Evolutionary conservation across 2,888 invertebrate species (phyloP), one percentile per base, ranked within the genome.

Genomic region (Cephus sareptanus): DNA sequence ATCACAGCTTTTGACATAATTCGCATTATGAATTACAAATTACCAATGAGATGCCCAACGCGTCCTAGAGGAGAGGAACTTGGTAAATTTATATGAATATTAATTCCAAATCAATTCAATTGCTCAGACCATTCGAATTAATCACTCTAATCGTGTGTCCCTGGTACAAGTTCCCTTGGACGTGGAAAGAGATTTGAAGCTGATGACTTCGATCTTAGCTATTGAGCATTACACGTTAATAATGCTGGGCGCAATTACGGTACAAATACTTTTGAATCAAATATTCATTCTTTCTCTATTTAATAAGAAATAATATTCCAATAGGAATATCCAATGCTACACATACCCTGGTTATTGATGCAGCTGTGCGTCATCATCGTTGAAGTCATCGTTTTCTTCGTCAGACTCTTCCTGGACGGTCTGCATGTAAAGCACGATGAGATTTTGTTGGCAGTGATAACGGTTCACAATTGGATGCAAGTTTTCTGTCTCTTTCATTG

Each of bases 181-280:
- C 31, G 85, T 90, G 4, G 89, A 90, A 77, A 88, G 90, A 69
- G 91, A 91, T 79, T 80, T 91, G 30, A 91, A 90, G 78, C 82
- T 91, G 73, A 91, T 91, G 87, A 90, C 88, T 13, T 90, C 90
- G 23, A 90, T 91, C 40, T 85, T 91, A n/a, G 89, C 89, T 76
- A 90, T 91, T 56, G 91, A 91, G 73, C 91, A 91, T 81, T 91
- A 90, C 79, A 89, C 89, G 12, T 79, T 91, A 56, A 89, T 91
- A 74, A 87, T 90, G 85, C 83, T 91, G 34, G 91, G 91, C 34
- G 90, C 89, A 13, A 87, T 91, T 31, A 90, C 89, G 76, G 91
- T 91, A 77, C 82, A 9, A 56, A 56, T 56, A 6, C 56, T 56
- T 56, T 56, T 15, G 2, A 23, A 2, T 23, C 9, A 23, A 56